A percentile compares a stretch with the other conserved stretches of the same genome.
phyloP scores from a whole-genome alignment of 2,888 invertebrate genomes.

The Spisula subtruncata region DNA sequence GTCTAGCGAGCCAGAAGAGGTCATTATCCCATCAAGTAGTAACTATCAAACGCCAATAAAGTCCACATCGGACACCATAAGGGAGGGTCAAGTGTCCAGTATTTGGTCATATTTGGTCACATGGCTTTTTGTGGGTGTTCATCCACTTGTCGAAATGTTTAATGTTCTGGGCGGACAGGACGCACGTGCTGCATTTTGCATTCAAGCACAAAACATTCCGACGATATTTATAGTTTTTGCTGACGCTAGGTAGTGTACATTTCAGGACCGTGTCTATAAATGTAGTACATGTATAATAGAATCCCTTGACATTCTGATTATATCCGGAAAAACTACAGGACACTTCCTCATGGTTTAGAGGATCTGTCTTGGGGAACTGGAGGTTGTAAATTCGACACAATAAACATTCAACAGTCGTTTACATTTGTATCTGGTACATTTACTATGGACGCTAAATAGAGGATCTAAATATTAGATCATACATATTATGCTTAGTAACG shows the following conservation, averaged over 20 bases:
- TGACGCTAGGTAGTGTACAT: neutral
- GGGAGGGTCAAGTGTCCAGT: conserved; percentile 58
- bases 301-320: neutral
- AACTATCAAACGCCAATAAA: conserved; percentile 60
- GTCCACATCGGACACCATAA: conserved; percentile 35
- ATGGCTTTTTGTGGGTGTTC: conserved; percentile 7
- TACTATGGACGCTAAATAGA: too few species aligned
- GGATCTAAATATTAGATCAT: too few species aligned
- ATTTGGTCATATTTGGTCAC: conserved; percentile 53
- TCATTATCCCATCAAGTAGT: conserved; percentile 61
- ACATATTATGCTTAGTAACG: too few species aligned
- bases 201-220: neutral
- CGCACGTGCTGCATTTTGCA: neutral
- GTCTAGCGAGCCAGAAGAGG: conserved; percentile 52
- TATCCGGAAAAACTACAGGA: neutral
- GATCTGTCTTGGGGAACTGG: too few species aligned
- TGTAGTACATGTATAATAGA: neutral
- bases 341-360: neutral
- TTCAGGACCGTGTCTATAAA: neutral
- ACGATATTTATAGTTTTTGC: neutral
- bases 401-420: too few species aligned
- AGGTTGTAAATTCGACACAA: too few species aligned
- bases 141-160: conserved; percentile 30
- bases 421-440: too few species aligned
- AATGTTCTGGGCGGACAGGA: conserved; percentile 10